phyloP scores from a whole-genome alignment of 2,888 invertebrate species.

The Lasioglossum villosulum region DNA sequence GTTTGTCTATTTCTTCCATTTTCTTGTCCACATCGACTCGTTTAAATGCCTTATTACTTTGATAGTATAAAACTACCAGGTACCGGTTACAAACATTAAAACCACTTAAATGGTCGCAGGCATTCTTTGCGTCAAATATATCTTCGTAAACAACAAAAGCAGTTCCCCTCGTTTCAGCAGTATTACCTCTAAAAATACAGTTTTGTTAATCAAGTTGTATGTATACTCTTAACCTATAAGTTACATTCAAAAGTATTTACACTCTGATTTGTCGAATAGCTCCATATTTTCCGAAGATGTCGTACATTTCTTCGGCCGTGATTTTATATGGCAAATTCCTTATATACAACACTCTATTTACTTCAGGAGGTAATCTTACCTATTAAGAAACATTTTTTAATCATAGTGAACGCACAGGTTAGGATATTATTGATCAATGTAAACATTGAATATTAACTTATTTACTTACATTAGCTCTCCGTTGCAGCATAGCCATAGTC shows the following conservation, averaged over 20 bases:
- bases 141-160: conserved; percentile 99
- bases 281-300: conserved; percentile 99
- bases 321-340: conserved; percentile 99
- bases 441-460: neutral
- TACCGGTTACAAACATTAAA: conserved; percentile 99
- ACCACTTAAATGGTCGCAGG: conserved; percentile 99
- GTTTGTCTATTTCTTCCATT: conserved; percentile 96
- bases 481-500: conserved; percentile 89
- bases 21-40: conserved; percentile 98
- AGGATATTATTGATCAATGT: conserved; percentile 14
- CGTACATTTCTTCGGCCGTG: conserved; percentile 99
- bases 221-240: neutral
- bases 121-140: conserved; percentile 99
- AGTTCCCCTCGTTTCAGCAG: conserved; percentile 98
- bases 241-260: conserved; percentile 87
- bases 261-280: conserved; percentile 99
- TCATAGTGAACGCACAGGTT: conserved; percentile 34
- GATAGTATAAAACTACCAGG: conserved; percentile 99
- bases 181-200: conserved; percentile 91
- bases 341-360: conserved; percentile 98
- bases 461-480: conserved; percentile 90
- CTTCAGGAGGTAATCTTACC: conserved; percentile 99
- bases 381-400: conserved; percentile 83
- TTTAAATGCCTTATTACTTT: conserved; percentile 98
- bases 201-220: neutral